phyloP scores from a whole-genome alignment of 1,140 invertebrate species.

The Heliconius eleuchia region DNA sequence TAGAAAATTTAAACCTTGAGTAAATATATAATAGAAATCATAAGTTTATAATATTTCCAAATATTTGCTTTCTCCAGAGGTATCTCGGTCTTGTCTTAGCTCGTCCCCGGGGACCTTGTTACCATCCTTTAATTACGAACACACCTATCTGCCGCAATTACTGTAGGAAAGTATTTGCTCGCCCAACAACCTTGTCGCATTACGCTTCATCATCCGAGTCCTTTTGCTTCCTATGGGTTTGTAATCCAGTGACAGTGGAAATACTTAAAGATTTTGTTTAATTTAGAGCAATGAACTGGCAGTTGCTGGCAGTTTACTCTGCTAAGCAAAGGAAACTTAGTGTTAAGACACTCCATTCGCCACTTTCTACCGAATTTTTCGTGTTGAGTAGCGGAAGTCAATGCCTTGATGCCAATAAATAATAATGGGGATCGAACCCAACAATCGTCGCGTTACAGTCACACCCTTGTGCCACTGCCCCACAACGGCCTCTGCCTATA shows the following conservation, averaged over 20 bases:
- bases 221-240: conserved; percentile 18
- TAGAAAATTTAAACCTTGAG: background rate
- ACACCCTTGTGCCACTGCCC: no score
- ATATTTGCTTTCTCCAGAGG: conserved; percentile 5
- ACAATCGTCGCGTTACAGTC: no score
- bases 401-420: no score
- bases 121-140: conserved; percentile 65
- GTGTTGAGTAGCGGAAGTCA: no score
- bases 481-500: no score
- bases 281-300: no score
- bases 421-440: no score
- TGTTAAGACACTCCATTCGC: background rate
- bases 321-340: background rate
- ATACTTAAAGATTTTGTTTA: no score
- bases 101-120: conserved; percentile 63
- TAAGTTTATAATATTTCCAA: background rate
- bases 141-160: conserved; percentile 69
- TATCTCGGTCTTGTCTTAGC: conserved; percentile 4
- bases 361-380: no score
- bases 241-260: background rate
- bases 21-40: background rate
- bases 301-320: no score
- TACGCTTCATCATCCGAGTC: conserved; percentile 34
- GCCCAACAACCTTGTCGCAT: conserved; percentile 49
- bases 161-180: conserved; percentile 55